phyloP scores from a whole-genome alignment of 2,113 vertebrate species.

The Sorex fumeus region DNA sequence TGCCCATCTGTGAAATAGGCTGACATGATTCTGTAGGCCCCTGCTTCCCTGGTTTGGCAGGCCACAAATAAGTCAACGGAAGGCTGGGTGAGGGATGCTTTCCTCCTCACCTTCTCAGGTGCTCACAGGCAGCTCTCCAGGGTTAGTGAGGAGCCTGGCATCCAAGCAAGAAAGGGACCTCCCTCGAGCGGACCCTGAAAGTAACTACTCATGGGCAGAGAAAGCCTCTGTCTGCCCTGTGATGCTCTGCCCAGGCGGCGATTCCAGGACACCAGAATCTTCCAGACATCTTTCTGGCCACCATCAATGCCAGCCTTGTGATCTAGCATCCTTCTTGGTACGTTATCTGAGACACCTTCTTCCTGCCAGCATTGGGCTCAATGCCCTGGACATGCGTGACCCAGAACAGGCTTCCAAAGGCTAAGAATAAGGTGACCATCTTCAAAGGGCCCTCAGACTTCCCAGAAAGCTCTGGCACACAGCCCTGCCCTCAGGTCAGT shows the following conservation, averaged over 20 bases:
- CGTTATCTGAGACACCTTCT: constrained; percentile 69
- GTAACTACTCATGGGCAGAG: constrained; percentile 21
- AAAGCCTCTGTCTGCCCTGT: neutral
- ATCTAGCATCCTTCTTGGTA: constrained; percentile 65
- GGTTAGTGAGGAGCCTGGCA: neutral
- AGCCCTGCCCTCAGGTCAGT: constrained; percentile 75
- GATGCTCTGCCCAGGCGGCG: neutral
- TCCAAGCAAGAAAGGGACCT: neutral
- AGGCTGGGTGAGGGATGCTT: too few relatives aligned
- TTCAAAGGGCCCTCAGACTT: constrained; percentile 76
- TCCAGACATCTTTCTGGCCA: constrained; percentile 77
- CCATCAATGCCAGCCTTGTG: constrained; percentile 75
- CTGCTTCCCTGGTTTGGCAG: neutral
- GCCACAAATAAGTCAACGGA: neutral
- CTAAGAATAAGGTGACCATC: constrained; percentile 80
- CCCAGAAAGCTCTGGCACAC: constrained; percentile 78
- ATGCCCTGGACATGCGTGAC: constrained; percentile 64
- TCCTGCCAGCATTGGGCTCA: constrained; percentile 74
- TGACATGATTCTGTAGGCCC: neutral
- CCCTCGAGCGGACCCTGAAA: neutral
- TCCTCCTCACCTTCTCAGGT: neutral
- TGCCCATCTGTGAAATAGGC: neutral
- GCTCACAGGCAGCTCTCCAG: neutral
- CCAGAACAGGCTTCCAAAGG: constrained; percentile 80
- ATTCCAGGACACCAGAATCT: constrained; percentile 62